Base-by-base conservation (phyloP, 2,888 invertebrate genomes). In the Leptopilina myrica region DNA sequence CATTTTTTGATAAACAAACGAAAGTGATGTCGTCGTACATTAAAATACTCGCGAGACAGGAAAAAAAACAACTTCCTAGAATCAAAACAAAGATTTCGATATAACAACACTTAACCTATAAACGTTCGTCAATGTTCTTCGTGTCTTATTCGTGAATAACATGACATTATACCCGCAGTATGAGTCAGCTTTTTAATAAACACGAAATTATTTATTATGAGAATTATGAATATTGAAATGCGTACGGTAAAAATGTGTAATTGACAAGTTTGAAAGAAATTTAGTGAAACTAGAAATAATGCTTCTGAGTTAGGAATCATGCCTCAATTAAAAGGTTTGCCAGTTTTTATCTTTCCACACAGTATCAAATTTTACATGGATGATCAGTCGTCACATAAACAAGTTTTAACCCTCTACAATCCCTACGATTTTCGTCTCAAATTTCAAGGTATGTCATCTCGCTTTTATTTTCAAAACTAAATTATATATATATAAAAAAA, bases 331-430 rank as follows among this genome's bases (percentile, higher is more conserved):
- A 73, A 73, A 73, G 69, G 69, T 92, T 93, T 97, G 88, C 97
- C 97, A 82, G 96, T 97, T 76, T 97, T 97, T 92, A 96, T 96
- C 73, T 96, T 96, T 89, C 97, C 97, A 40, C 94, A 95, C 79
- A 93, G 94, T 56, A 92, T 97, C 82, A 95, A 95, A 84, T 97
- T 97, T 91, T 96, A 94, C 92, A 92, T 96, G 85, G 95, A 94
- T 86, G 95, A 96, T 84, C 95, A 95, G 86, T 94, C 95, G 76
- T 95, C 96, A 5, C 96, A 97, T 90, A 97, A 96, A 91, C 96
- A 97, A 91, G 92, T 96, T 76, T 90, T 97, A 81, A 96, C 96
- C 56, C 92, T 97, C 56, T 97, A 96, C 90, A 97, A 97, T 93
- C 97, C 97, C 0, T 97, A 96, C 91, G 96, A 97, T 85, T 95